A percentile compares a stretch with the other conserved stretches of the same genome.
Evolutionary conservation across 2,888 invertebrate species (phyloP).

Genomic region (Listrodromus nycthemerus): DNA sequence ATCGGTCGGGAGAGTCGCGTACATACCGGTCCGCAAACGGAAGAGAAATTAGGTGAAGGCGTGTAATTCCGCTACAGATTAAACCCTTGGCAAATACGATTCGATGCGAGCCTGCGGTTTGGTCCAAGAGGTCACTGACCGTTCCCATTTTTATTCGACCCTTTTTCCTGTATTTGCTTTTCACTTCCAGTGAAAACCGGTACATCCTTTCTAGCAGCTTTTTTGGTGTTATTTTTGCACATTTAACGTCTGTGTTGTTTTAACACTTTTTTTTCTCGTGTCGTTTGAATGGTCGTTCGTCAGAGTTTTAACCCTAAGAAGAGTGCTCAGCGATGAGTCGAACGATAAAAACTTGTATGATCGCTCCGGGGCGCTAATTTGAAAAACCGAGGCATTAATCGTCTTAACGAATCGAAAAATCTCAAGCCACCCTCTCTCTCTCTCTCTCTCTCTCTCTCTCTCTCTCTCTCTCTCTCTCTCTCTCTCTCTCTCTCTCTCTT

Average conservation of each 20-base stretch:
- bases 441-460: background rate
- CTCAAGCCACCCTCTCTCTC: slow-evolving; percentile 21
- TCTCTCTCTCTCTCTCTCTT: background rate
- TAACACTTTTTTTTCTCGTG: too few species aligned
- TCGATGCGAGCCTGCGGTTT: slow-evolving; percentile 28
- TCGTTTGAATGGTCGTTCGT: background rate
- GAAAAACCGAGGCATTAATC: slow-evolving; percentile 69
- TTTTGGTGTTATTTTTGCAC: background rate
- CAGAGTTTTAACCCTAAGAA: slow-evolving; percentile 5
- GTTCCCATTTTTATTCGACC: background rate
- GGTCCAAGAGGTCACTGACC: slow-evolving; percentile 4
- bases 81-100: slow-evolving; percentile 72
- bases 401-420: slow-evolving; percentile 55
- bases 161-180: background rate
- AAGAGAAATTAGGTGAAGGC: slow-evolving; percentile 73
- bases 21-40: slow-evolving; percentile 62
- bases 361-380: slow-evolving; percentile 73
- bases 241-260: background rate
- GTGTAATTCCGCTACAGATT: slow-evolving; percentile 77
- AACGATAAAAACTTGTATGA: slow-evolving; percentile 40
- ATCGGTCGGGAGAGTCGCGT: slow-evolving; percentile 36
- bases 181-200: background rate
- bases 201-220: background rate
- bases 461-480: too few species aligned
- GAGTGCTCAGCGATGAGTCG: slow-evolving; percentile 22